phyloP scores from a whole-genome alignment of 2,797 vertebrate genomes.

The Tangara arthus region DNA sequence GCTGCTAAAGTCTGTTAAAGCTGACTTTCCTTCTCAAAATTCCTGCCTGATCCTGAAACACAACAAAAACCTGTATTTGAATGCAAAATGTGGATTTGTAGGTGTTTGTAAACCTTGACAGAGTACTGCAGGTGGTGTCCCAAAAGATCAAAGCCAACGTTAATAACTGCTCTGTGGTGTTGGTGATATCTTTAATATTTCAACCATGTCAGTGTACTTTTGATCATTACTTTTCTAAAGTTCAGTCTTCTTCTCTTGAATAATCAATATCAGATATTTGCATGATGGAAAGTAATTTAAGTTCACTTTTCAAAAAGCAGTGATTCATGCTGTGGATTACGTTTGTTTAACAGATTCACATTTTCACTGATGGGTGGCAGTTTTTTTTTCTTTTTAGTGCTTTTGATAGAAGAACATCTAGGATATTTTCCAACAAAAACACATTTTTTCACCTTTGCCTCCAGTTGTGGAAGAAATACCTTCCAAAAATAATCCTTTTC shows the following conservation, averaged over 20 bases:
- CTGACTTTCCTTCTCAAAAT: neutral
- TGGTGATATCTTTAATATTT: slow-evolving; percentile 1
- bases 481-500: neutral
- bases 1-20: neutral
- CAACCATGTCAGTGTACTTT: slow-evolving; percentile 2
- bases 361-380: slow-evolving; percentile 41
- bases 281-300: slow-evolving; percentile 46
- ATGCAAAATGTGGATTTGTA: slow-evolving; percentile 2
- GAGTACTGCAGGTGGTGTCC: neutral
- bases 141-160: neutral
- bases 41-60: slow-evolving; percentile 14
- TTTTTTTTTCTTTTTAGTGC: neutral
- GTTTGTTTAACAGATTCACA: neutral
- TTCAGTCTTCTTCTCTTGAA: slow-evolving; percentile 33
- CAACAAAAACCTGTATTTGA: neutral
- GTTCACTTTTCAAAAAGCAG: neutral
- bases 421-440: neutral
- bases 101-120: neutral
- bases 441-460: neutral
- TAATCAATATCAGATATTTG: slow-evolving; percentile 53
- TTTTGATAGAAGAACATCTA: neutral
- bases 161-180: neutral
- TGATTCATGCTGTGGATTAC: neutral
- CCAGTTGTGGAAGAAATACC: neutral
- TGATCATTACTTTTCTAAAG: slow-evolving; percentile 25